Evolutionary conservation across 2,113 vertebrate species (phyloP).

Genomic region (Myodes glareolus): DNA sequence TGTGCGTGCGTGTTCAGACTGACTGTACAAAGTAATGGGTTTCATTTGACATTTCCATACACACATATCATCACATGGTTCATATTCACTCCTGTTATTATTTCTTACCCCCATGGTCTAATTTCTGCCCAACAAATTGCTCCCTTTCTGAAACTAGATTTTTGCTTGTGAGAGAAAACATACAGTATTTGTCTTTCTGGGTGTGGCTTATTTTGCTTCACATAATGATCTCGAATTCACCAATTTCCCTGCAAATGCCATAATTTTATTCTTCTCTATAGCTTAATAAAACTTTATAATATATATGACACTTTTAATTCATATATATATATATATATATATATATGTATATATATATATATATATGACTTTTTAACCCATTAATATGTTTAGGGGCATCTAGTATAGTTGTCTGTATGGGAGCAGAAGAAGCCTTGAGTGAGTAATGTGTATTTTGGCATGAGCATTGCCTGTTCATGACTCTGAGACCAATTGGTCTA

Average conservation of each 20-base stretch:
- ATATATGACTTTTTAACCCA: too few species aligned
- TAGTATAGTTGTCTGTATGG: background rate
- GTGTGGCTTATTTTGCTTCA: background rate
- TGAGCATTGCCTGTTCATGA: rapidly evolving
- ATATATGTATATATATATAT: background rate
- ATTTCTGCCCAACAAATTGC: background rate
- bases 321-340: background rate
- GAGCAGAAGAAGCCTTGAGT: background rate
- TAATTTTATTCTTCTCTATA: background rate
- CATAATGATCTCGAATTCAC: background rate
- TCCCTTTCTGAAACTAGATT: background rate
- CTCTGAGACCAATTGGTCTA: background rate
- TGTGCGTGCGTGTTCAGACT: background rate
- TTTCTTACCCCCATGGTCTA: background rate
- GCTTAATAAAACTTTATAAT: background rate
- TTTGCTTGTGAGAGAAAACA: background rate
- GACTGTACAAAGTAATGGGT: background rate
- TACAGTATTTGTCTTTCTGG: background rate
- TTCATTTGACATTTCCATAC: background rate
- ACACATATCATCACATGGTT: background rate
- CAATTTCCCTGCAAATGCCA: background rate
- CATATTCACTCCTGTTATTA: background rate
- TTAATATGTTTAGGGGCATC: background rate
- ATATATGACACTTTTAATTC: too few species aligned
- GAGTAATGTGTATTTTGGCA: too few species aligned